Base-by-base conservation (phyloP, 2,797 vertebrate genomes). In the Pterois miles region DNA sequence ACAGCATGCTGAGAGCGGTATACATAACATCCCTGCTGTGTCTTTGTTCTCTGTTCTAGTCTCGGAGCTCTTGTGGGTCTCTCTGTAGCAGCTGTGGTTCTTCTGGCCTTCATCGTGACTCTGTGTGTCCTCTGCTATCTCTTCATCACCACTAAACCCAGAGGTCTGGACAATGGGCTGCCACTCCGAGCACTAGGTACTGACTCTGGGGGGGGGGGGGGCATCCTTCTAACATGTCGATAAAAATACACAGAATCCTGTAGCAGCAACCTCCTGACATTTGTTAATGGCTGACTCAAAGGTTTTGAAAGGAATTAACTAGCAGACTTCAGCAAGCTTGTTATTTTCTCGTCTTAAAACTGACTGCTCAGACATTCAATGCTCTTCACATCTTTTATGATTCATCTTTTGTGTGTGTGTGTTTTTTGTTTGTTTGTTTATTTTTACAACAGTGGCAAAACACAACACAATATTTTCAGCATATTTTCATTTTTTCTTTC, bases 61-160 rank as follows among this genome's bases (percentile, higher is more conserved):
- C 84, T 98, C 7, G 97, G 97, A 23, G 96, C 97, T 2, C 95
- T 98, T 0, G 93, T 97, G 82, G 97, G 97, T 76, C 95, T 98
- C 71, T 97, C 97, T 4, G 91, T 97, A 53, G 97, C 97, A 88
- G 97, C 96, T 0, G 94, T 96, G 78, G 96, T 97, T 66, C 95
- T 98, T 36, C 93, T 98, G 62, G 96, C 97, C 82, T 98, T 98
- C 87, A 89, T 98, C 87, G 92, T 98, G 93, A 97, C 96, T 0
- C 92, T 96, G 27, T 98, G 96, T 86, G 96, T 97, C 78, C 96
- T 98, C 71, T 98, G 97, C 85, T 98, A 97, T 71, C 93, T 98
- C 78, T 98, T 98, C 90, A 96, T 98, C 91, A 96, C 95, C 90
- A 96, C 95, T 11, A 98, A 98, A 89, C 97, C 97, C 80, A 90